Conservation (phyloP, 2,797 vertebrate species). For the Cercopithecus neglectus region DNA sequence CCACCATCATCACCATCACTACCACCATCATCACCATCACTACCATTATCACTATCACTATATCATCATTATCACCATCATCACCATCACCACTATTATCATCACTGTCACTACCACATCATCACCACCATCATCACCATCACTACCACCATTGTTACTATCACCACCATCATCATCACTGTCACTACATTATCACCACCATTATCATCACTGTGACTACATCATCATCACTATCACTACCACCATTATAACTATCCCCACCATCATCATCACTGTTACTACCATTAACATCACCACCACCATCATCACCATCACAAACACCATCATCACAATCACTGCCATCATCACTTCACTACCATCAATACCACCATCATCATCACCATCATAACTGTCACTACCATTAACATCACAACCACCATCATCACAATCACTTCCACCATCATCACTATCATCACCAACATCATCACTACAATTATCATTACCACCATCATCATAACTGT, state of each 20-base stretch:
- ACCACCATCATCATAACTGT: background rate
- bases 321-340: accelerated
- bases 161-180: no score
- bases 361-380: accelerated
- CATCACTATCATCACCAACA: accelerated
- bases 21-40: accelerated
- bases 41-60: accelerated
- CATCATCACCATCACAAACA: accelerated
- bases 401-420: accelerated
- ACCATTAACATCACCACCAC: no score
- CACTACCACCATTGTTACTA: no score
- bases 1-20: background rate
- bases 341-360: accelerated
- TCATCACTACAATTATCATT: background rate
- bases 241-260: no score
- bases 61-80: accelerated
- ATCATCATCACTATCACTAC: no score
- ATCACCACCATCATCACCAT: no score
- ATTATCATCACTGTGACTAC: background rate
- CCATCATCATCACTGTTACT: accelerated
- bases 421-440: no score
- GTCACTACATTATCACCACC: accelerated
- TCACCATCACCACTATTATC: background rate
- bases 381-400: accelerated
- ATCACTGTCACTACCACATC: no score